Conservation (phyloP, 2,113 vertebrate species). For the Rhipidura dahli region DNA sequence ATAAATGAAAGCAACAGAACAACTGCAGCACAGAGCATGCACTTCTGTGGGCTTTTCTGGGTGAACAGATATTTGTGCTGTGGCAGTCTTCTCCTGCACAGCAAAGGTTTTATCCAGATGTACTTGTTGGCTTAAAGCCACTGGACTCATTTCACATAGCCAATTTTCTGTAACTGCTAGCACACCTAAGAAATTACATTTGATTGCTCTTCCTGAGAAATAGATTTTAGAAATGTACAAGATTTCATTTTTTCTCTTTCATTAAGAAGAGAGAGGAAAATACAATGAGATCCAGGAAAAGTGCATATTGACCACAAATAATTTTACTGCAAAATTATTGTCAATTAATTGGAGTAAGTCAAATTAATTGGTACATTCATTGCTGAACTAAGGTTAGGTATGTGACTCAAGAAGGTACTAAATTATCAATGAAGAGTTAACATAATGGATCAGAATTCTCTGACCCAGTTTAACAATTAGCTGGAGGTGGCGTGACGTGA, state of each 20-base stretch:
- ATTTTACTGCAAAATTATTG: not conserved
- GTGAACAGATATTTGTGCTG: conserved; percentile 20
- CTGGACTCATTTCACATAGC: not conserved
- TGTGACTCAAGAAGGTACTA: not conserved
- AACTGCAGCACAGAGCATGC: conserved; percentile 45
- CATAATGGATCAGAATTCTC: conserved; percentile 37
- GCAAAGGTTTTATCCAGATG: not conserved
- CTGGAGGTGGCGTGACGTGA: not conserved
- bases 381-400: not conserved
- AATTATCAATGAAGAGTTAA: conserved; percentile 34
- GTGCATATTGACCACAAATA: not conserved
- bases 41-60: conserved; percentile 29
- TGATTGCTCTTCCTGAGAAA: not conserved
- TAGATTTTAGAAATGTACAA: not conserved
- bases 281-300: not conserved
- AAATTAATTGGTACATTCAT: not conserved
- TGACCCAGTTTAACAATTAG: conserved; percentile 63
- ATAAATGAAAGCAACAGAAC: conserved; percentile 73
- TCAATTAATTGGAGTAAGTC: not conserved
- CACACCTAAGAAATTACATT: not conserved
- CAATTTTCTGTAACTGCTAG: not conserved
- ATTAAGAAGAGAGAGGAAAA: not conserved
- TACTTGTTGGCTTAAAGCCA: not conserved
- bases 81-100: not conserved
- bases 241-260: not conserved